Base-by-base conservation (phyloP, 2,888 invertebrate genomes). In the Amiota communis region DNA sequence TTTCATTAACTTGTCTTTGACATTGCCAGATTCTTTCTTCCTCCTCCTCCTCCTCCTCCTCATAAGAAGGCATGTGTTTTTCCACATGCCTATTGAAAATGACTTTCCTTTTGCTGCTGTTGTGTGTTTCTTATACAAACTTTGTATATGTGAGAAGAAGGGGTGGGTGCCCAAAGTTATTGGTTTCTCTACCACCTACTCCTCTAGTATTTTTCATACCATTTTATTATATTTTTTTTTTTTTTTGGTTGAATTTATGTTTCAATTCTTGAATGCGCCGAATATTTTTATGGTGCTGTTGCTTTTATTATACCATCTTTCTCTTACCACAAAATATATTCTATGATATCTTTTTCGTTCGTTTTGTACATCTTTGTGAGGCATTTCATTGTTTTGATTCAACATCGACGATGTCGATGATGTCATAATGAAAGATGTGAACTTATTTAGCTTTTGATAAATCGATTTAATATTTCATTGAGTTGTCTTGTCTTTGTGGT, bases 391-490 rank as follows among this genome's bases (percentile, higher is more conserved):
- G 53, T 15, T 53, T 15, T 53, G 53, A 15, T 2, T 53, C 59
- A 59, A 11, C 8, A 4, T 13, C 17, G 63, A 12, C 63, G 8
- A 11, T 63, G n/a, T 9, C 46, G 63, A 68, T 68, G 67, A 68
- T 68, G 67, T 68, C 67, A 68, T 68, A 53, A 68, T 68, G 67
- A 68, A 68, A 23, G 51, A 68, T 53, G 67, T 23, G 15, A 23
- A 68, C n/a, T 68, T 68, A 53, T 68, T 68, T 53, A 20, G 67
- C 51, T 53, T 36, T 67, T 68, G 67, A 53, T 68, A 68, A 68
- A 68, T 68, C 67, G 67, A 68, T 68, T 68, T 68, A n/a, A 68
- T 68, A 68, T 49, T 68, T 68, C 67, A 51, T 23, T 68, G 67
- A 68, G 36, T 51, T 68, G 67, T 53, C 51, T 51, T 68, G 67